Evolutionary conservation across 2,113 vertebrate species (phyloP), one percentile per base, ranked within the genome.

Genomic region (Phycodurus eques): DNA sequence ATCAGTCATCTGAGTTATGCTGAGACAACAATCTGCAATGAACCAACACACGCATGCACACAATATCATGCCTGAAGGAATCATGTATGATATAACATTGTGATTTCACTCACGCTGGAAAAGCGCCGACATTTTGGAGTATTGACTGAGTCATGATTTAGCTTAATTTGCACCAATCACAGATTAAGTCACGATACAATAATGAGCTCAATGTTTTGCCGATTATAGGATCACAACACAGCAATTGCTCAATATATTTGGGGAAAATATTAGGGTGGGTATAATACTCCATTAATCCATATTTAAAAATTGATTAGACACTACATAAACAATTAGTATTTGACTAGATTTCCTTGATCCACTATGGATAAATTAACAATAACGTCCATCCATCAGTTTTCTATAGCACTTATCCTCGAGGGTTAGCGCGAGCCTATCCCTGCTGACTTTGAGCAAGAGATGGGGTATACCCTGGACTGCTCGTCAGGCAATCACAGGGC

Each of bases 1-100:
- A 75, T 89, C 86, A 80, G 78, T 88, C 85, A 88, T 86, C 76
- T 67, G 64, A 53, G 65, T 35, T 49, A 14, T 33, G n/a, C 72
- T 68, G 20, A 47, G 54, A 66, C 64, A 49, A 66, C 44, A 66
- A 66, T 66, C 44, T 47, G 22, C 22, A 11, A 47, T 9, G 27
- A 22, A 63, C 49, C 73, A 20, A 71, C 63, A 69, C 64, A 42
- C 53, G 33, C 67, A 73, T 31, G 31, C 14, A 59, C 56, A 68
- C 20, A 77, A 8, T 68, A 57, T 74, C 42, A 73, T 70, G 68
- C 51, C 65, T 75, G 51, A 60, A 60, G 56, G 10, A 80, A 64
- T 67, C 10, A 65, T 71, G 53, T 19, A n/a, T 12, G 31, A 53
- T 71, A 19, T 8, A 75, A 67, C 31, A 42, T 0, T 39, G 20